Evolutionary conservation across 2,113 vertebrate species (phyloP).

Genomic region (Cottus gobio): DNA sequence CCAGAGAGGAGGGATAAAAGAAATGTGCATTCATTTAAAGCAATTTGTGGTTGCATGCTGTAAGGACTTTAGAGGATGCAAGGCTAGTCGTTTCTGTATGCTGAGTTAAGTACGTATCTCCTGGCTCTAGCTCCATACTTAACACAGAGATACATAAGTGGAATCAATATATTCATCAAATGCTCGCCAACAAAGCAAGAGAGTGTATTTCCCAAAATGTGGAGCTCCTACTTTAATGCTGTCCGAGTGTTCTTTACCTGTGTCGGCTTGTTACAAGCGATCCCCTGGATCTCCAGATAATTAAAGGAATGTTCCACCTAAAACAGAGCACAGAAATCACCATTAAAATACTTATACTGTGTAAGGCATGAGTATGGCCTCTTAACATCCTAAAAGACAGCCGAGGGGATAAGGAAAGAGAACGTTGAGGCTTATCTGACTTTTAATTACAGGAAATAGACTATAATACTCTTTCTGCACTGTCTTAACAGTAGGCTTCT

Average conservation of each 20-base stretch:
- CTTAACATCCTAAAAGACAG: not conserved
- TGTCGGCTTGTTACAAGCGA: conserved; percentile 90
- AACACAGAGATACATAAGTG: not conserved
- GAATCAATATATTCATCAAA: not conserved
- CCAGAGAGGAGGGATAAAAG: not conserved
- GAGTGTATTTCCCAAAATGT: not conserved
- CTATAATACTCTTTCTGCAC: not conserved
- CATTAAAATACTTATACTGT: conserved; percentile 4
- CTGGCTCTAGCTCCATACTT: not conserved
- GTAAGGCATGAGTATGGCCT: not conserved
- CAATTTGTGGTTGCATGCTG: not conserved
- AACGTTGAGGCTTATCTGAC: too few relatives aligned
- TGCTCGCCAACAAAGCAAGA: not conserved
- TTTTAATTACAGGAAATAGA: not conserved
- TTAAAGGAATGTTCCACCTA: conserved; percentile 96
- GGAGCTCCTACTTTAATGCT: not conserved
- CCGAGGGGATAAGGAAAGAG: too few relatives aligned
- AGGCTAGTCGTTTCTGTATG: not conserved
- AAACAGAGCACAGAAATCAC: conserved; percentile 42
- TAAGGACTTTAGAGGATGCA: not conserved
- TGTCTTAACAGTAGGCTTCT: not conserved
- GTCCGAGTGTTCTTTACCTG: conserved; percentile 84
- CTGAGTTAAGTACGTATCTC: not conserved
- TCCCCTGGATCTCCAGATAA: conserved; percentile 97
- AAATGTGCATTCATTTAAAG: not conserved